These are phyloP conservation scores for Plumapathes pennacea DNA, from an alignment of 92 coral and sea anemone species.

Conservation along the genomic window DNA sequence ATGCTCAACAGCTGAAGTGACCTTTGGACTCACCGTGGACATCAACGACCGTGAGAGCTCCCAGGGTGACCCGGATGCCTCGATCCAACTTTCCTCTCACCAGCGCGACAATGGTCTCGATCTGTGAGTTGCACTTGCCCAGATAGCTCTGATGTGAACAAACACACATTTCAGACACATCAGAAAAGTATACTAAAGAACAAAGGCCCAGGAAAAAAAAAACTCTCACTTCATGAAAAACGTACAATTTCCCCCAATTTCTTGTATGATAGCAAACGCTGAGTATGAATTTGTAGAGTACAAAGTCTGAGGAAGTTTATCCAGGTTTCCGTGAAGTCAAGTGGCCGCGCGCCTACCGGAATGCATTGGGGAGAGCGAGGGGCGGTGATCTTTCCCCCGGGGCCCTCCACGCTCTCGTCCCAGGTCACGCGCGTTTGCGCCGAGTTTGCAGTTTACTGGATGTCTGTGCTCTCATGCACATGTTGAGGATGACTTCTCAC, in stretches of 20 bases:
- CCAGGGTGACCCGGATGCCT: slow-evolving; percentile 91
- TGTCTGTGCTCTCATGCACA: too few species aligned
- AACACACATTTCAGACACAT: neutral
- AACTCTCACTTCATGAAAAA: neutral
- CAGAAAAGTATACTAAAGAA: neutral
- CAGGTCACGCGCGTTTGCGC: too few species aligned
- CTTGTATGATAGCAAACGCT: too few species aligned
- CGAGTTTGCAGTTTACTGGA: too few species aligned
- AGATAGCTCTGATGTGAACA: slow-evolving; percentile 88
- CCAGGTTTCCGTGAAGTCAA: too few species aligned
- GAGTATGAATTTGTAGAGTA: too few species aligned
- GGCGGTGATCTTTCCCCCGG: too few species aligned
- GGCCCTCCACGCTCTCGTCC: too few species aligned
- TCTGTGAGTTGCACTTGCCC: slow-evolving; percentile 74
- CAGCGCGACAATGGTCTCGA: slow-evolving; percentile 88
- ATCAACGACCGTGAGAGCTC: slow-evolving; percentile 94
- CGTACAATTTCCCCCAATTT: too few species aligned
- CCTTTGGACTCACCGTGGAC: slow-evolving; percentile 69
- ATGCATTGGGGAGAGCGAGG: too few species aligned
- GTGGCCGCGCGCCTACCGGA: too few species aligned
- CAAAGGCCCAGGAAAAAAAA: neutral
- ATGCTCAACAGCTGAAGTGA: neutral
- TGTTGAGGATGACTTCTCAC: slow-evolving; percentile 27
- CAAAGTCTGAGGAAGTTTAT: too few species aligned
- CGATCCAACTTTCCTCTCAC: slow-evolving; percentile 95